Evolutionary conservation across 2,113 vertebrate species (phyloP), one percentile per base, ranked within the genome.

Genomic region (Stegostoma tigrinum): DNA sequence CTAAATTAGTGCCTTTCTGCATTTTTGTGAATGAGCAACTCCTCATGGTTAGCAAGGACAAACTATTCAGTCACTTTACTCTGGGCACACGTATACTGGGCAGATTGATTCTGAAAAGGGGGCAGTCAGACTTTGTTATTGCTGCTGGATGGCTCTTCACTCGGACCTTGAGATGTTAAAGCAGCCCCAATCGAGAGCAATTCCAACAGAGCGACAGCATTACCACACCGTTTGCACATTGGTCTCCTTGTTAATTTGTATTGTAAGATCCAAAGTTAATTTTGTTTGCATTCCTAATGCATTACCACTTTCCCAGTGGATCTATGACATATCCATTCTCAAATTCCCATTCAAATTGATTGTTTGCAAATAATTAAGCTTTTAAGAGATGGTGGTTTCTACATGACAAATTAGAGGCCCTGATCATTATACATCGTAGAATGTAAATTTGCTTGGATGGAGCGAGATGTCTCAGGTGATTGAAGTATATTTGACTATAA

Each of bases 311-410:
- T 98, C 97, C 98, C 80, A 97, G 96, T 97, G 97, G 97, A n/a
- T 97, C 97, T n/a, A 0, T 96, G 72, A n/a, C 30, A 96, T 96
- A 97, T 97, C 97, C 97, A 97, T 97, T 97, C 97, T 97, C 97
- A 97, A 97, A 97, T 97, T 98, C 98, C 97, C 97, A 97, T 97
- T 97, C 97, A 98, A 97, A 98, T 98, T 97, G 98, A 98, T 98
- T 98, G 98, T 98, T 98, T 98, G 97, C 98, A 98, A 98, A 98
- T 98, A 98, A 98, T 98, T 98, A 98, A 98, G 98, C 98, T 98
- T 98, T 98, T 97, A 98, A 97, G 97, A 98, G 98, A 98, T 98
- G 98, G 98, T 98, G 97, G 97, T 97, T 96, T 95, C 97, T 97
- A 97, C 96, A 98, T 97, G 97, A 96, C 97, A 97, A 97, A 98